A percentile compares a stretch with the other conserved stretches of the same genome.
Conservation (phyloP, 2,113 vertebrate species). For the Eonycteris spelaea region DNA sequence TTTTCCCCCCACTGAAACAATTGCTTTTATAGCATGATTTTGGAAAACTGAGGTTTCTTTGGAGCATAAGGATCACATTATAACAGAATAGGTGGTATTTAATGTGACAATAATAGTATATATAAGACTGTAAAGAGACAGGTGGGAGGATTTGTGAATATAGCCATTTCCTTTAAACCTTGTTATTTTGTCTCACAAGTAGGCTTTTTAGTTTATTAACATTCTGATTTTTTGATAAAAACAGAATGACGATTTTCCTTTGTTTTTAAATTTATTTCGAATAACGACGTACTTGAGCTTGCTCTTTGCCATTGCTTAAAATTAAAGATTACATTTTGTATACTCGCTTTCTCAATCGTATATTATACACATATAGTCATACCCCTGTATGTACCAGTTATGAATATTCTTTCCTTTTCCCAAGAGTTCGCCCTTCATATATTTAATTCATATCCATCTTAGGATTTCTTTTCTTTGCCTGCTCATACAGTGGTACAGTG, state of each 20-base stretch:
- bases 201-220: conserved; percentile 19
- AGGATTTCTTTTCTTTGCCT: neutral
- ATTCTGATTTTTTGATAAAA: conserved; percentile 12
- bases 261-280: neutral
- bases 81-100: conserved; percentile 33
- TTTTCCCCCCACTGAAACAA: neutral
- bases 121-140: neutral
- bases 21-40: conserved; percentile 28
- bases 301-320: neutral
- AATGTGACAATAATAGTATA: neutral
- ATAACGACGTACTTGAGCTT: neutral
- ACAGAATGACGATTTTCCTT: neutral
- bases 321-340: neutral
- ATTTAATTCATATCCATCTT: neutral
- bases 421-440: neutral
- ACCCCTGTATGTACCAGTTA: neutral
- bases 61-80: neutral
- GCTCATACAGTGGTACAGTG: neutral
- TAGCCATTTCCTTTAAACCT: conserved; percentile 27
- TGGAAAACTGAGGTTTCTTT: neutral
- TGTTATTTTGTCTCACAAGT: neutral
- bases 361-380: neutral
- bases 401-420: neutral
- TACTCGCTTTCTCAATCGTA: neutral
- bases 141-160: neutral